Evolutionary conservation across 2,888 invertebrate species (phyloP), one percentile per base, ranked within the genome.

Genomic region (Cynaeus angustus): DNA sequence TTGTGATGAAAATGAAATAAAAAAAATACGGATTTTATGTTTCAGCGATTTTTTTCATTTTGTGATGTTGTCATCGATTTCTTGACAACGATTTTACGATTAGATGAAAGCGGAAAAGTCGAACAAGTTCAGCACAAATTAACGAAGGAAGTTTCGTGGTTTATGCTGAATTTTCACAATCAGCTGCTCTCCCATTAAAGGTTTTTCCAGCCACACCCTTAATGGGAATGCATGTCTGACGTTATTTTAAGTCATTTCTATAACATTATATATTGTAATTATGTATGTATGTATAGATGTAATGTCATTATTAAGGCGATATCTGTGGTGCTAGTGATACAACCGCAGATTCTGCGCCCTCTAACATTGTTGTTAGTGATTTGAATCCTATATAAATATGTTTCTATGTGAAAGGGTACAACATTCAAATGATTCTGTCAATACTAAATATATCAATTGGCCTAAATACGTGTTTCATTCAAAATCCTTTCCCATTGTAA

Each of bases 151-250:
- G 7, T 30, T 45, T 30, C 46, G 43, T 55, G 43, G 45, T 68
- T 68, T 53, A 16, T 58, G 59, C 37, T 28, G 64, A 13, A 43
- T 62, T 46, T 21, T 71, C 68, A 53, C 46, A 50, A 74, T 82
- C 84, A 81, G 84, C 88, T 88, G 88, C 86, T 86, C 85, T 88
- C 86, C 87, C 89, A 90, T 90, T 90, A 89, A 89, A 75, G 87
- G 89, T 90, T 89, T 87, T 87, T 90, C 91, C 91, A 91, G 91
- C 91, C 91, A 91, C 90, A 89, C 89, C 89, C 87, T 89, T 89
- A 90, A 90, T 89, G 89, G 87, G 89, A 85, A 77, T 80, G 84
- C 83, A 83, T 81, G 83, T 75, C 83, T 82, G 81, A 76, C 71
- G 68, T 66, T 67, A 65, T 64, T 62, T 68, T 73, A 73, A 67